Evolutionary conservation across 2,888 invertebrate species (phyloP).

Genomic region (Actias luna): DNA sequence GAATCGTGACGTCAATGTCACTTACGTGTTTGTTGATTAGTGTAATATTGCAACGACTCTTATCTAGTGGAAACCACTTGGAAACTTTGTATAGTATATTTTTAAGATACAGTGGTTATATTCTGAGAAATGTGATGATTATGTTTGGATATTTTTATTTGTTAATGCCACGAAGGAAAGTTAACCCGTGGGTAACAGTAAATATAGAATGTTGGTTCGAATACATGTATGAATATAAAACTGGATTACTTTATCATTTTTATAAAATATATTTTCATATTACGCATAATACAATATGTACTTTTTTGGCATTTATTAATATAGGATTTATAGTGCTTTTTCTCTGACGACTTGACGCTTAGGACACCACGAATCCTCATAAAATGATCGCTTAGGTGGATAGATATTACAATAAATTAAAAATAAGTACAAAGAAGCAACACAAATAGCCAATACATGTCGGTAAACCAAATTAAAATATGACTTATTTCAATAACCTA

Average conservation of each 20-base stretch:
- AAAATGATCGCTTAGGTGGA: too few relatives aligned
- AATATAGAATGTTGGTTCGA: not conserved
- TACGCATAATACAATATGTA: not conserved
- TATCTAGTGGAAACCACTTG: slow-evolving; percentile 2
- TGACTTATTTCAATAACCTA: too few relatives aligned
- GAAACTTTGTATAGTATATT: not conserved
- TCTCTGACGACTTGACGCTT: too few relatives aligned
- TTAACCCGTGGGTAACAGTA: not conserved
- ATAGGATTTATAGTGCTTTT: too few relatives aligned
- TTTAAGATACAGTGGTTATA: not conserved
- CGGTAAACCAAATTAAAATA: too few relatives aligned
- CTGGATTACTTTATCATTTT: not conserved
- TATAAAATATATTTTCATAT: not conserved
- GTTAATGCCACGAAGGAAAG: not conserved
- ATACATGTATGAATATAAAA: too few relatives aligned
- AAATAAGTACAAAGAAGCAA: too few relatives aligned
- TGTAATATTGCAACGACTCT: not conserved
- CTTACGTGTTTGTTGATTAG: slow-evolving; percentile 6
- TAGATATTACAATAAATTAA: too few relatives aligned
- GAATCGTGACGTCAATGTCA: not conserved
- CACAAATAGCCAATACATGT: too few relatives aligned
- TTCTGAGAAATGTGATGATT: not conserved
- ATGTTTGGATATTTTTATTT: not conserved
- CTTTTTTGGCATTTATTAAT: not conserved
- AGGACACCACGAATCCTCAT: too few relatives aligned